Percentiles rank a stretch among this genome's conserved stretches.
Conservation (phyloP, 1,140 invertebrate species). For the Lepidostoma basale region DNA sequence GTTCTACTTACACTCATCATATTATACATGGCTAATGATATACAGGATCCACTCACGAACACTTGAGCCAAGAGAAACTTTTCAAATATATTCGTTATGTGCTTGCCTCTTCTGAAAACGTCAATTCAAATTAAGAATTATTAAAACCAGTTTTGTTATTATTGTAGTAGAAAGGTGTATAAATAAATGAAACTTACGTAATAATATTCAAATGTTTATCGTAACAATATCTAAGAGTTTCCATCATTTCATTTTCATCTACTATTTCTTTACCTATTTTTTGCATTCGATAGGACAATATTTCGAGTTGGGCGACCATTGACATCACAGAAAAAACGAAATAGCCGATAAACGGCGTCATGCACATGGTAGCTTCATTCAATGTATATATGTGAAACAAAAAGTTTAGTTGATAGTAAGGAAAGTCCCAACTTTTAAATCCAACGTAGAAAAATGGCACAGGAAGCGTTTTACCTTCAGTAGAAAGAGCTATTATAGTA, state of each 20-base stretch:
- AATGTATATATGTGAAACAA: neutral
- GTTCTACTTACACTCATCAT: conserved; percentile 10
- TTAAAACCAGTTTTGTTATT: neutral
- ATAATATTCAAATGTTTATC: conserved; percentile 6
- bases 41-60: conserved; percentile 16
- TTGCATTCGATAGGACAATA: neutral
- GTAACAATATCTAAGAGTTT: neutral
- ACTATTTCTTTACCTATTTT: neutral
- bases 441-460: neutral
- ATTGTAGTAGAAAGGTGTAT: neutral
- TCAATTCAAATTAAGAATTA: neutral
- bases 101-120: conserved; percentile 6
- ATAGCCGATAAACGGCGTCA: conserved; percentile 1
- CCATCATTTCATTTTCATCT: neutral
- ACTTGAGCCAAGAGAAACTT: neutral
- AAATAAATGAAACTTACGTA: neutral
- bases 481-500: neutral
- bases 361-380: neutral
- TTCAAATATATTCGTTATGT: neutral
- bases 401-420: conserved; percentile 14
- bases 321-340: neutral
- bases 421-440: neutral
- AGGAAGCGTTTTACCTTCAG: neutral
- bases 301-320: conserved; percentile 10
- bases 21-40: conserved; percentile 16